A percentile compares a stretch with the other conserved stretches of the same genome.
These are phyloP conservation scores for Semicossyphus pulcher DNA, from an alignment of 2,113 vertebrate species.

Conservation along the genomic window DNA sequence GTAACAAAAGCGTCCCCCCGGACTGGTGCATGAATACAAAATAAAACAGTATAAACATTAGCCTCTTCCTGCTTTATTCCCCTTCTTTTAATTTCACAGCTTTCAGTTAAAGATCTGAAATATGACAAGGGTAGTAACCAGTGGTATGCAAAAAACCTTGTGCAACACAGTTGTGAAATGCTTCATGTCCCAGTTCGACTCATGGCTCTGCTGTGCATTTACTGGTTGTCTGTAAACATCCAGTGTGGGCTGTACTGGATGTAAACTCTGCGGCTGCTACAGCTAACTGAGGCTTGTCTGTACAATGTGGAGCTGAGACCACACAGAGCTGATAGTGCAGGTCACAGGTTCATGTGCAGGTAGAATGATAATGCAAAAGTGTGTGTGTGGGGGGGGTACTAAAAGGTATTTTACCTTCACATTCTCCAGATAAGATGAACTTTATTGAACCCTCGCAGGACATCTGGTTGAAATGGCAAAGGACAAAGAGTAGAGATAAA, in stretches of 20 bases:
- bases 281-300: slow-evolving; percentile 13
- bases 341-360: slow-evolving; percentile 15
- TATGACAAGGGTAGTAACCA: neutral
- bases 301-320: neutral
- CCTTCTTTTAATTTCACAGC: neutral
- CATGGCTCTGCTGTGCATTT: slow-evolving; percentile 1
- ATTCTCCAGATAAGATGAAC: neutral
- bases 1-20: neutral
- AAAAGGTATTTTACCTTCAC: neutral
- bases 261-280: slow-evolving; percentile 13
- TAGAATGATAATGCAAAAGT: neutral
- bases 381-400: neutral
- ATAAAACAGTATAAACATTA: neutral
- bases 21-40: neutral
- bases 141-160: neutral
- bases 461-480: neutral
- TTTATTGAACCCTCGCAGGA: neutral
- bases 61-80: neutral
- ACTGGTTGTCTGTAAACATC: slow-evolving; percentile 5
- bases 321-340: neutral
- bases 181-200: slow-evolving; percentile 4
- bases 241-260: neutral
- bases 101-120: neutral
- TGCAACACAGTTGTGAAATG: neutral
- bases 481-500: neutral